Evolutionary conservation across 2,113 vertebrate genomes (phyloP).

Genomic region (Mesitornis unicolor): DNA sequence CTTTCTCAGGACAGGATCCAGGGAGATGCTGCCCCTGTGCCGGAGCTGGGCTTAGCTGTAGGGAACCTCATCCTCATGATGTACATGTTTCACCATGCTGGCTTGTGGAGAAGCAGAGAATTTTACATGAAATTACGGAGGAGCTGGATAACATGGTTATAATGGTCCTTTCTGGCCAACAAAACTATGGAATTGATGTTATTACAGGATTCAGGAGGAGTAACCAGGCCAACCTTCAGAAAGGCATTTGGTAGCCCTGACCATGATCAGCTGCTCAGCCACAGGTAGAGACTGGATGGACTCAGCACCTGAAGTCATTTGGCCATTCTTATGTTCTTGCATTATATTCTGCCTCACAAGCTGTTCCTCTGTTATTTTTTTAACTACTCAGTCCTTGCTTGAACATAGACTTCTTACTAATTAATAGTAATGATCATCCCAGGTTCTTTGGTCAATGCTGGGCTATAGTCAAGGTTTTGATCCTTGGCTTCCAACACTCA

Average conservation of each 20-base stretch:
- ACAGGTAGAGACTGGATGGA: neutral
- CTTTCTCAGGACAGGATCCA: neutral
- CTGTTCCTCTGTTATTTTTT: neutral
- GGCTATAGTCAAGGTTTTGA: neutral
- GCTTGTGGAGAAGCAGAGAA: neutral
- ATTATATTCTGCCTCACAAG: neutral
- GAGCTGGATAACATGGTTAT: accelerated
- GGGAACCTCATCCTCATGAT: neutral
- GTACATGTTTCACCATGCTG: accelerated
- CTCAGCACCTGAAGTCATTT: accelerated
- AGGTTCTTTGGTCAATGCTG: neutral
- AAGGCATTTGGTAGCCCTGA: neutral
- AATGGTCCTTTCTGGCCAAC: neutral
- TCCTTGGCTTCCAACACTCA: neutral
- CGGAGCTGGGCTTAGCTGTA: neutral
- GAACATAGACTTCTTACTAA: neutral
- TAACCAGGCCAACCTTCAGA: neutral
- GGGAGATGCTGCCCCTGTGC: neutral
- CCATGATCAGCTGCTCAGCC: accelerated
- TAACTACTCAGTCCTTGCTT: neutral
- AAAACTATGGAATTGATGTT: neutral
- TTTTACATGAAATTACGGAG: neutral
- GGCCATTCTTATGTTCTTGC: neutral
- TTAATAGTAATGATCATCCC: neutral
- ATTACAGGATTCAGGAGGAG: neutral